phyloP scores from a whole-genome alignment of 2,797 vertebrate genomes.

The Tarsius wallacei region DNA sequence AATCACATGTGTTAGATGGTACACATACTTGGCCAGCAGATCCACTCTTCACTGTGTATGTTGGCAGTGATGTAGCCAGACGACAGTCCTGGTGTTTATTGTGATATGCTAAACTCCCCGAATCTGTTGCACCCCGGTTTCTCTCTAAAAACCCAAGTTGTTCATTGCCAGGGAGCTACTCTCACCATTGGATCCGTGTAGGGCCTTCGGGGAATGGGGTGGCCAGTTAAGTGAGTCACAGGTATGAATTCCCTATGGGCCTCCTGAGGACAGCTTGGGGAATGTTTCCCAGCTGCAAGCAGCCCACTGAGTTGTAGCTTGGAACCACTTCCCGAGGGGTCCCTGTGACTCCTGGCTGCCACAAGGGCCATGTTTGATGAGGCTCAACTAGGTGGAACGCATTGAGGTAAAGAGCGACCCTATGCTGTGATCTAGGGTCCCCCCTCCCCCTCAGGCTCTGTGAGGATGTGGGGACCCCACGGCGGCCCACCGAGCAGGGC shows the following conservation, averaged over 20 bases:
- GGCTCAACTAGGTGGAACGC: neutral
- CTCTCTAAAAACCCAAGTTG: conserved; percentile 55
- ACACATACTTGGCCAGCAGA: too few relatives aligned
- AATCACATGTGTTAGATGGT: neutral
- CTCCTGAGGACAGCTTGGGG: neutral
- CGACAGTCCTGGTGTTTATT: conserved; percentile 45
- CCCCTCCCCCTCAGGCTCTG: neutral
- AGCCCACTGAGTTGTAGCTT: conserved; percentile 32
- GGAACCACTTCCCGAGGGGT: conserved; percentile 55
- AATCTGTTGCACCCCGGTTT: conserved; percentile 57
- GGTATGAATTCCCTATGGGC: conserved; percentile 75
- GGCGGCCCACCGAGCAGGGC: neutral
- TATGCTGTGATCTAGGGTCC: neutral
- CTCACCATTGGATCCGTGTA: neutral
- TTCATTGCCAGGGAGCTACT: conserved; percentile 61
- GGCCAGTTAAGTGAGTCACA: conserved; percentile 63
- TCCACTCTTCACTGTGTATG: neutral
- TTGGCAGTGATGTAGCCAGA: neutral
- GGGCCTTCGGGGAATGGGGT: conserved; percentile 31
- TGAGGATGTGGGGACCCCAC: neutral
- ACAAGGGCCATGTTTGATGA: conserved; percentile 64
- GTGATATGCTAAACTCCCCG: conserved; percentile 66
- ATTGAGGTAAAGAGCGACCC: neutral
- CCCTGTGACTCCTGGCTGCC: neutral
- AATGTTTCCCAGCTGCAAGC: conserved; percentile 44